phyloP scores from a whole-genome alignment of 1,140 invertebrate species.

The Dysdera silvatica region DNA sequence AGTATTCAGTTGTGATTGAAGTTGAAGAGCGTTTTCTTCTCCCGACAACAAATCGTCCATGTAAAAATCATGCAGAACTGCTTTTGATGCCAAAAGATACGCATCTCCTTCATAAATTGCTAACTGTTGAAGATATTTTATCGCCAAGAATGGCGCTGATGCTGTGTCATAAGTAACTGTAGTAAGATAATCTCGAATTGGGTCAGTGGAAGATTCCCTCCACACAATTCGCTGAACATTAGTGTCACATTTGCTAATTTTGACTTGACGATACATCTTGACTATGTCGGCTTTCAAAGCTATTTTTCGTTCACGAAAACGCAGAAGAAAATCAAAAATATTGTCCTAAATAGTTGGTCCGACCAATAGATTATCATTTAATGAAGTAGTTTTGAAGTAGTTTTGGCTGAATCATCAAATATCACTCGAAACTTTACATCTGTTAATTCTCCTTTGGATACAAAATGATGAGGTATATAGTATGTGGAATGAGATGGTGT shows the following conservation, averaged over 20 bases:
- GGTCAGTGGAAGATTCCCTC: slow-evolving; percentile 21
- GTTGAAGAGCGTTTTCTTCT: too few relatives aligned
- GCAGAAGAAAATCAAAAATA: slow-evolving; percentile 30
- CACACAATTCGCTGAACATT: slow-evolving; percentile 31
- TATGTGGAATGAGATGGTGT: too few relatives aligned
- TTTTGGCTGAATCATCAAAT: too few relatives aligned
- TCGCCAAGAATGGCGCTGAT: slow-evolving; percentile 39
- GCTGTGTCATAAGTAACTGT: slow-evolving; percentile 41
- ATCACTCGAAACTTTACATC: too few relatives aligned
- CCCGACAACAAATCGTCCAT: slow-evolving; percentile 37
- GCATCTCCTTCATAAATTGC: slow-evolving; percentile 23
- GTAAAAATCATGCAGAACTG: slow-evolving; percentile 29
- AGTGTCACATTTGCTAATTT: background rate
- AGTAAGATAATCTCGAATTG: slow-evolving; percentile 34
- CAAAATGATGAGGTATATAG: too few relatives aligned
- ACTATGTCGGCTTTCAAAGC: slow-evolving; percentile 21
- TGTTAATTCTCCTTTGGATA: too few relatives aligned
- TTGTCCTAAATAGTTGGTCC: slow-evolving; percentile 19
- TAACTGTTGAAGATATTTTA: slow-evolving; percentile 35
- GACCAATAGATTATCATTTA: background rate
- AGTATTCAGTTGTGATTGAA: too few relatives aligned
- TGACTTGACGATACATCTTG: slow-evolving; percentile 32
- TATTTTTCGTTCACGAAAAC: slow-evolving; percentile 31
- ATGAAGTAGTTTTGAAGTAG: too few relatives aligned
- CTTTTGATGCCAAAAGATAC: slow-evolving; percentile 27